Conservation (phyloP, 2,888 invertebrate species). For the Anthrax anthrax region DNA sequence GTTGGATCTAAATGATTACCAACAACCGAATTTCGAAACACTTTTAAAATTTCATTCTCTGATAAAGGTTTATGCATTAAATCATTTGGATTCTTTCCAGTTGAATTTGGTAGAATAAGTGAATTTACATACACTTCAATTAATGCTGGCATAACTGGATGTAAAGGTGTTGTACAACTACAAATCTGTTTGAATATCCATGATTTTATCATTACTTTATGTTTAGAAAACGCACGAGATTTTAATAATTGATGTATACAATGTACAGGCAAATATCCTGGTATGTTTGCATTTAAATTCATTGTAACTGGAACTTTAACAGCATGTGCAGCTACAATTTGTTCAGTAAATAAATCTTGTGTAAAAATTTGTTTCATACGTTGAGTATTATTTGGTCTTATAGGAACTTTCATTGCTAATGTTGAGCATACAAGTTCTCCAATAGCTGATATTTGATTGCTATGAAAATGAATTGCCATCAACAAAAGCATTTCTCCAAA, state of each 20-base stretch:
- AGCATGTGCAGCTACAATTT: constrained; percentile 90
- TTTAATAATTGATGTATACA: constrained; percentile 92
- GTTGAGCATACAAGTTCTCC: constrained; percentile 88
- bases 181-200: constrained; percentile 95
- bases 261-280: constrained; percentile 87
- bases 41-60: constrained; percentile 74
- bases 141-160: constrained; percentile 81
- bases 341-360: constrained; percentile 93
- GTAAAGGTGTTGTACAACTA: constrained; percentile 74
- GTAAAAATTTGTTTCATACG: constrained; percentile 88
- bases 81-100: constrained; percentile 38
- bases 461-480: constrained; percentile 94
- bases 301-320: constrained; percentile 90
- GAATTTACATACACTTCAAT: constrained; percentile 93
- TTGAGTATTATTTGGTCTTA: constrained; percentile 70
- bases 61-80: constrained; percentile 83
- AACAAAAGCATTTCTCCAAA: constrained; percentile 91
- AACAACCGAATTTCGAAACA: constrained; percentile 65
- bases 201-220: constrained; percentile 88
- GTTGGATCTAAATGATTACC: constrained; percentile 55
- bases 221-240: constrained; percentile 87
- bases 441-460: constrained; percentile 84
- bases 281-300: constrained; percentile 72
- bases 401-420: constrained; percentile 84
- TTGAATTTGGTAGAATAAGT: constrained; percentile 52